Conservation (phyloP, 2,113 vertebrate genomes). For the Aviceda subcristata region DNA sequence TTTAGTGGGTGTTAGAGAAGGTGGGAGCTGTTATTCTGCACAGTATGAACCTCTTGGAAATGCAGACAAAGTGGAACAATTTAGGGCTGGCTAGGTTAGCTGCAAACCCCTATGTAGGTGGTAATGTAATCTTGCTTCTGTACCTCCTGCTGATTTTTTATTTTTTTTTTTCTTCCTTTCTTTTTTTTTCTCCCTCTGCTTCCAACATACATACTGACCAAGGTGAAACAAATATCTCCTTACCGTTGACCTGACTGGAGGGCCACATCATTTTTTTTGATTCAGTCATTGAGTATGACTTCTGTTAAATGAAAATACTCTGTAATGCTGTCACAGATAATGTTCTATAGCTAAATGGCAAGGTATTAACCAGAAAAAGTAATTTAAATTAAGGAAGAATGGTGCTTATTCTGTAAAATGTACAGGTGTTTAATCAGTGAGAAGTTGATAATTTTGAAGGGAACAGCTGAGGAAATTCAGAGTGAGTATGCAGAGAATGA, state of each 20-base stretch:
- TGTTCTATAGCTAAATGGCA: neutral
- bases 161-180: too few relatives aligned
- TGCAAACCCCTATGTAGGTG: neutral
- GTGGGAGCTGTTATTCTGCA: conserved; percentile 23
- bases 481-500: neutral
- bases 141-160: neutral
- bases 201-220: neutral
- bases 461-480: neutral
- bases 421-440: neutral
- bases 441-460: neutral
- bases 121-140: neutral
- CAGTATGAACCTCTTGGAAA: neutral
- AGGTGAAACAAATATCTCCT: neutral
- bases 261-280: rapidly evolving
- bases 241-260: neutral
- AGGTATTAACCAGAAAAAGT: neutral
- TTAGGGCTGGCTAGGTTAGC: neutral
- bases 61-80: neutral
- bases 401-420: neutral
- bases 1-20: conserved; percentile 9
- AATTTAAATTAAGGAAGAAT: neutral
- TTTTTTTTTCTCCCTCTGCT: too few relatives aligned
- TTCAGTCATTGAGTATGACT: neutral
- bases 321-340: neutral
- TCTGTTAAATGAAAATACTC: neutral